phyloP scores from a whole-genome alignment of 2,888 invertebrate species.

The Pseudococcus longispinus region DNA sequence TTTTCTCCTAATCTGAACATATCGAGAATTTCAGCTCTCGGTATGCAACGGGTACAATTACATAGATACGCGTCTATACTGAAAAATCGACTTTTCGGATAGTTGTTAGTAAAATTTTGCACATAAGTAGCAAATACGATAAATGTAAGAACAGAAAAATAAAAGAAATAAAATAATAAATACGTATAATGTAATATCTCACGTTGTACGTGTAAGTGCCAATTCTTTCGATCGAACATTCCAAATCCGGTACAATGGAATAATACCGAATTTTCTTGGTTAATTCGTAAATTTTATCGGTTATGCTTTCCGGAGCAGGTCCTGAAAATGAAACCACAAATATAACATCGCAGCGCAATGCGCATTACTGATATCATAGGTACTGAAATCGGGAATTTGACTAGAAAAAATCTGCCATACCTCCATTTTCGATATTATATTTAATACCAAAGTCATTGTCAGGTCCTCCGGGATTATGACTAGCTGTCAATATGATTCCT shows the following conservation, averaged over 20 bases:
- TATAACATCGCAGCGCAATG: background rate
- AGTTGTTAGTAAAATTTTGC: no score
- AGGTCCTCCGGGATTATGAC: constrained; percentile 98
- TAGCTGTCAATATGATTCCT: constrained; percentile 96
- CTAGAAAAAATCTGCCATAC: constrained; percentile 61
- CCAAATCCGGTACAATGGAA: constrained; percentile 78
- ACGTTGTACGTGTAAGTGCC: constrained; percentile 74
- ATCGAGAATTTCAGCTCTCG: no score
- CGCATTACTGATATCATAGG: background rate
- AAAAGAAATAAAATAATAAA: no score
- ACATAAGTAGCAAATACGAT: no score
- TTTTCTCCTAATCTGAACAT: background rate
- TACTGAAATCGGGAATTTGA: background rate
- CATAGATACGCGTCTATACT: no score
- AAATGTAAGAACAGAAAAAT: no score
- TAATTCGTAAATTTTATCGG: constrained; percentile 84
- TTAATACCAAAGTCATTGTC: constrained; percentile 99
- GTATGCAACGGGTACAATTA: no score
- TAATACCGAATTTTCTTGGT: constrained; percentile 82
- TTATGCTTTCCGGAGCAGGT: constrained; percentile 90
- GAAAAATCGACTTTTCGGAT: no score
- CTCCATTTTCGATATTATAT: constrained; percentile 96
- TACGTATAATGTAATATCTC: no score
- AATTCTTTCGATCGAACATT: constrained; percentile 77
- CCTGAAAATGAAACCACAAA: constrained; percentile 63